Percentiles rank a stretch among this genome's conserved stretches.
These are phyloP conservation scores for Hirudo medicinalis DNA, from an alignment of 1,140 invertebrate genomes.

Conservation along the genomic window DNA sequence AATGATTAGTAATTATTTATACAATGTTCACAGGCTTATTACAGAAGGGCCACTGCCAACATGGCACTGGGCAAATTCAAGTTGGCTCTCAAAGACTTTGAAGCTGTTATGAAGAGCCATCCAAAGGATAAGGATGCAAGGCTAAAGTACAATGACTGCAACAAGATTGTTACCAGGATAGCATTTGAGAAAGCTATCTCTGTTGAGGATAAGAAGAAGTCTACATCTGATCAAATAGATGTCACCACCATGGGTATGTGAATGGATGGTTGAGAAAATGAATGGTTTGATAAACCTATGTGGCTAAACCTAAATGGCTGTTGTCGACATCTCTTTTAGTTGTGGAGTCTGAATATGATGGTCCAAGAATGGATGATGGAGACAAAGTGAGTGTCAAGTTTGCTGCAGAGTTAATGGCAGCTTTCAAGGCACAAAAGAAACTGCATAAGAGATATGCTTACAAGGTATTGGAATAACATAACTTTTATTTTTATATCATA, in stretches of 20 bases:
- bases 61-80: slow-evolving; percentile 98
- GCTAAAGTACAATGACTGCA: slow-evolving; percentile 82
- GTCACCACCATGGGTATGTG: slow-evolving; percentile 69
- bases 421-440: slow-evolving; percentile 80
- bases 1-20: not conserved
- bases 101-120: slow-evolving; percentile 73
- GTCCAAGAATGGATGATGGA: slow-evolving; percentile 74
- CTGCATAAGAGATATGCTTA: slow-evolving; percentile 94
- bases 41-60: slow-evolving; percentile 75
- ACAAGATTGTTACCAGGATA: slow-evolving; percentile 83
- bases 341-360: slow-evolving; percentile 85
- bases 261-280: no score
- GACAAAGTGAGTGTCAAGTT: slow-evolving; percentile 61
- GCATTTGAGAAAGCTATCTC: slow-evolving; percentile 95
- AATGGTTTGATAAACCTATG: no score
- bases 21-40: slow-evolving; percentile 51
- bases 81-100: slow-evolving; percentile 85
- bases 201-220: slow-evolving; percentile 72
- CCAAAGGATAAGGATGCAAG: slow-evolving; percentile 89
- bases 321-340: slow-evolving; percentile 44
- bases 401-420: slow-evolving; percentile 66
- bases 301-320: no score
- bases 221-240: slow-evolving; percentile 71
- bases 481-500: not conserved
- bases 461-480: slow-evolving; percentile 56